A percentile compares a stretch with the other conserved stretches of the same genome.
phyloP scores from a whole-genome alignment of 2,113 vertebrate species.

The Condylura cristata region DNA sequence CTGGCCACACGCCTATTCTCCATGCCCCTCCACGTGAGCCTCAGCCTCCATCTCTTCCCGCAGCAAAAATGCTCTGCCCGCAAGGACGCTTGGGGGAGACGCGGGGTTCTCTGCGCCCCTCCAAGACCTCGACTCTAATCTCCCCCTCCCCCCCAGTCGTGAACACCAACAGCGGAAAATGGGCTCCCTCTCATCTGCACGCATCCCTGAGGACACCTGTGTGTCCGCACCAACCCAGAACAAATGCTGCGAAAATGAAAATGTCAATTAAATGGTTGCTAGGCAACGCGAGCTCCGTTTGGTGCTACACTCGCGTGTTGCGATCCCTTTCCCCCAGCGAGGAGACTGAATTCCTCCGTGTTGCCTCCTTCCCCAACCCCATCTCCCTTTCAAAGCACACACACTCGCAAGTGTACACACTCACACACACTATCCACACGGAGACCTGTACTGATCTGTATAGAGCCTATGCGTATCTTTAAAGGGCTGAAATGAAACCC shows the following conservation, averaged over 20 bases:
- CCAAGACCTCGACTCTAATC: neutral
- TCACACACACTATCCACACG: neutral
- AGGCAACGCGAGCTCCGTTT: constrained; percentile 36
- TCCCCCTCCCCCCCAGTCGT: neutral
- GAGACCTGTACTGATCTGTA: neutral
- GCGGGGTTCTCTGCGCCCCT: neutral
- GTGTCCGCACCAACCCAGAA: constrained; percentile 57
- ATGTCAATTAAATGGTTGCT: constrained; percentile 67
- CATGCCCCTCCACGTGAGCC: neutral
- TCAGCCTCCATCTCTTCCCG: neutral
- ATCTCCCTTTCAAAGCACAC: neutral
- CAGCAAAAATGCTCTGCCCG: accelerated
- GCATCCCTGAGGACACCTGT: neutral
- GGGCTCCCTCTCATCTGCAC: neutral
- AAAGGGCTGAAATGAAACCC: neutral
- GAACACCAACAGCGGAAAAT: neutral
- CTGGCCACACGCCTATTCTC: neutral
- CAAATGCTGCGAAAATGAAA: constrained; percentile 57
- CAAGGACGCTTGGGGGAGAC: neutral
- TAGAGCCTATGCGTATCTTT: neutral
- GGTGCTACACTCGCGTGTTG: neutral
- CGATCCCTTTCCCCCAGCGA: neutral
- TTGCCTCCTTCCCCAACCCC: neutral
- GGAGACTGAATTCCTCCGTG: neutral
- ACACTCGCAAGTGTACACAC: neutral